A percentile compares a stretch with the other conserved stretches of the same genome.
phyloP scores from a whole-genome alignment of 2,888 invertebrate species.

The Steinernema hermaphroditum region DNA sequence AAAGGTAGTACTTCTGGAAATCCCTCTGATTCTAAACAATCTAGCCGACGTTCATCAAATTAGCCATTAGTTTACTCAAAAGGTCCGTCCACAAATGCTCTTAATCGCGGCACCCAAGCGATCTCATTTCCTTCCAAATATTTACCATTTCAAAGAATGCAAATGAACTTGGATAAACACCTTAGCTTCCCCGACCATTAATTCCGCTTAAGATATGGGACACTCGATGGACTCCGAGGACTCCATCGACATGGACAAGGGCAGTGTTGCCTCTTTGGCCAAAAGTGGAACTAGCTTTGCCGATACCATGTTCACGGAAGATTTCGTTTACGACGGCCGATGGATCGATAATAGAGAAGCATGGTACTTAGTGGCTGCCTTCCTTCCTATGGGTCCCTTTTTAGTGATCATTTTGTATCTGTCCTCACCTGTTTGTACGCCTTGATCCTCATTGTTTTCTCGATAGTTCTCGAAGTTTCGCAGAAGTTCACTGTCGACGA shows the following conservation, averaged over 20 bases:
- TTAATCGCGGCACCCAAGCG: too few relatives aligned
- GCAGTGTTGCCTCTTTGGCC: background rate
- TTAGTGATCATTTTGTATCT: slow-evolving; percentile 54
- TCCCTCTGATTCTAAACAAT: too few relatives aligned
- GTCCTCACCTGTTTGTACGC: slow-evolving; percentile 62
- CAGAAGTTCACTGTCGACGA: slow-evolving; percentile 58
- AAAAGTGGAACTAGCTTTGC: slow-evolving; percentile 9
- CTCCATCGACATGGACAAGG: background rate
- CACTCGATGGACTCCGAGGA: slow-evolving; percentile 3
- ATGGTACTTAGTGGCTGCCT: background rate
- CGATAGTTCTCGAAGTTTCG: slow-evolving; percentile 60
- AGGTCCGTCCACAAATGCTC: too few relatives aligned
- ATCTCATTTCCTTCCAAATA: too few relatives aligned
- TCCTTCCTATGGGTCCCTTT: background rate
- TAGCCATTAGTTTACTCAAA: too few relatives aligned
- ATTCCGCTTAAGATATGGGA: background rate
- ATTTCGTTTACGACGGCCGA: background rate
- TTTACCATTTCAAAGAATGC: too few relatives aligned
- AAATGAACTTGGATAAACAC: background rate
- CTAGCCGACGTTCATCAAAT: too few relatives aligned
- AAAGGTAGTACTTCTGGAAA: background rate
- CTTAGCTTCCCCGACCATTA: background rate
- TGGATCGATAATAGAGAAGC: slow-evolving; percentile 18
- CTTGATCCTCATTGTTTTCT: slow-evolving; percentile 58
- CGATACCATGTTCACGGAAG: slow-evolving; percentile 7